A percentile compares a stretch with the other conserved stretches of the same genome.
These are phyloP conservation scores for Microtus pennsylvanicus DNA, from an alignment of 2,113 vertebrate species.

Conservation along the genomic window DNA sequence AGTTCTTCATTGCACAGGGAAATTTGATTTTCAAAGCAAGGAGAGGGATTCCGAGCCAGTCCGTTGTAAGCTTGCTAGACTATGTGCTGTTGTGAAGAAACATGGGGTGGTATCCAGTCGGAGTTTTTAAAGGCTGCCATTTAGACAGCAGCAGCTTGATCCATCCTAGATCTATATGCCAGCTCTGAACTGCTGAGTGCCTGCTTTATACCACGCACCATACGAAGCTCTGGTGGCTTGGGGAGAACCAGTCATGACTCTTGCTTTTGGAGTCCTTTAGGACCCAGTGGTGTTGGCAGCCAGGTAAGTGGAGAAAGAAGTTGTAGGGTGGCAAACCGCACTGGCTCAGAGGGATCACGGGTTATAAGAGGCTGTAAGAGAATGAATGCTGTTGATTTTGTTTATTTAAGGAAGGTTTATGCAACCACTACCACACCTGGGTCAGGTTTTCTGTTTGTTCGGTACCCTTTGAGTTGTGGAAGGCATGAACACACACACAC, in stretches of 20 bases:
- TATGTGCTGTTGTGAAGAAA: background rate
- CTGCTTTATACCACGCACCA: constrained; percentile 51
- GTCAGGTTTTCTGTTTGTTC: background rate
- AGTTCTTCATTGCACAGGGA: background rate
- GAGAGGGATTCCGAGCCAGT: constrained; percentile 33
- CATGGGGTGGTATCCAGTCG: background rate
- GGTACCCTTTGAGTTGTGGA: background rate
- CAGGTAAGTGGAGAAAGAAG: background rate
- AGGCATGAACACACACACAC: background rate
- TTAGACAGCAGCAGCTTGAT: background rate
- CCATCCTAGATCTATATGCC: constrained; percentile 53
- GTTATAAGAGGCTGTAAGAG: background rate
- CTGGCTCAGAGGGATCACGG: background rate
- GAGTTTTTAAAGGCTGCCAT: constrained; percentile 49
- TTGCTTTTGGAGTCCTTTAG: constrained; percentile 51
- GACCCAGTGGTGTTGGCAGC: background rate
- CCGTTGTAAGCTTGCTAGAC: constrained; percentile 4
- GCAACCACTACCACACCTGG: background rate
- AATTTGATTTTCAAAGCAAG: constrained; percentile 30
- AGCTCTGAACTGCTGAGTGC: constrained; percentile 45
- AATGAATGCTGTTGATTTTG: background rate
- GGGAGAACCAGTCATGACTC: constrained; percentile 6
- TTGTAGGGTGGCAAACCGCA: background rate
- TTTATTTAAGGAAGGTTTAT: background rate
- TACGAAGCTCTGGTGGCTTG: constrained; percentile 31